phyloP scores from a whole-genome alignment of 2,888 invertebrate genomes.

The Aphodius sticticus region DNA sequence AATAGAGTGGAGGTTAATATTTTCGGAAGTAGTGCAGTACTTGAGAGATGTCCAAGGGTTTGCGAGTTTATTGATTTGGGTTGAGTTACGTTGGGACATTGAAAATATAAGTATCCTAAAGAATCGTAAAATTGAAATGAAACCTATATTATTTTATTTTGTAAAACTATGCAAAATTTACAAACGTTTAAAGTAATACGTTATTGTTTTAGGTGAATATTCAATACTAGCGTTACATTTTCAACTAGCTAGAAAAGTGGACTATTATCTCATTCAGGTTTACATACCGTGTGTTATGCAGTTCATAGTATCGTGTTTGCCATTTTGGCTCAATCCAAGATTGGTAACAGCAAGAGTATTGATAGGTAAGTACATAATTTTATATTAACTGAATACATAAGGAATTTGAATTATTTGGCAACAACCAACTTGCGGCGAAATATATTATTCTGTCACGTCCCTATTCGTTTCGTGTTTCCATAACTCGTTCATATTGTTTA shows the following conservation, averaged over 20 bases:
- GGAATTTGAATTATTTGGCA: too few species aligned
- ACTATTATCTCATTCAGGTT: conserved; percentile 96
- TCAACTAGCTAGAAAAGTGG: conserved; percentile 92
- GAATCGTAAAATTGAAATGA: too few species aligned
- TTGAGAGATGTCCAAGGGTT: too few species aligned
- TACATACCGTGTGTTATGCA: conserved; percentile 97
- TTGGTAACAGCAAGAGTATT: conserved; percentile 89
- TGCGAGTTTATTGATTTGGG: not conserved
- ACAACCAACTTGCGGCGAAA: too few species aligned
- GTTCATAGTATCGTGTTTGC: conserved; percentile 93
- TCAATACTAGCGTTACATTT: conserved; percentile 81
- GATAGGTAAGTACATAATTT: conserved; percentile 66
- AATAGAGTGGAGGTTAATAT: not conserved
- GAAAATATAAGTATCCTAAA: too few species aligned
- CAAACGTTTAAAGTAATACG: not conserved
- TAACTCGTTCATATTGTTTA: too few species aligned
- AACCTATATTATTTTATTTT: too few species aligned
- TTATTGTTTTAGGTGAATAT: conserved; percentile 68
- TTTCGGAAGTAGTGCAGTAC: not conserved
- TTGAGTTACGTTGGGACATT: not conserved
- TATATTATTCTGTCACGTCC: too few species aligned
- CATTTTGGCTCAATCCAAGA: conserved; percentile 92
- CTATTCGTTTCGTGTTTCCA: too few species aligned
- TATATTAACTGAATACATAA: not conserved
- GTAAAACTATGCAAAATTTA: too few species aligned